A percentile compares a stretch with the other conserved stretches of the same genome.
phyloP scores from a whole-genome alignment of 2,888 invertebrate genomes.

The Andrena hattorfiana region DNA sequence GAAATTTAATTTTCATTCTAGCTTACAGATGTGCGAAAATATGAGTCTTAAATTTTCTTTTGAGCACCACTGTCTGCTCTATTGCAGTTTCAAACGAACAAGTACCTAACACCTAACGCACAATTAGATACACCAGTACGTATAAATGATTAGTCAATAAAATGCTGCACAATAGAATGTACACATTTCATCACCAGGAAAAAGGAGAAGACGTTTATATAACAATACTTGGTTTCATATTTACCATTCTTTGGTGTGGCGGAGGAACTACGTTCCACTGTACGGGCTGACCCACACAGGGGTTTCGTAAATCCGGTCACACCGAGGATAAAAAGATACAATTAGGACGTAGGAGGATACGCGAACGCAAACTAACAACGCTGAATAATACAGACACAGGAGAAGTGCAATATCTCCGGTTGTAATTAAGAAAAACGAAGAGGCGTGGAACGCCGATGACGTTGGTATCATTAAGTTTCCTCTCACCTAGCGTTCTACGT shows the following conservation, averaged over 20 bases:
- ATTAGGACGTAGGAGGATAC: conserved; percentile 28
- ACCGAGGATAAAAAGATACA: not conserved
- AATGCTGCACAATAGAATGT: no score
- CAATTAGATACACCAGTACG: no score
- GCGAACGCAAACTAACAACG: not conserved
- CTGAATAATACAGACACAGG: conserved; percentile 21
- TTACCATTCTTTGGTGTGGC: not conserved
- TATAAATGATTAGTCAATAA: no score
- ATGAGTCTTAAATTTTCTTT: no score
- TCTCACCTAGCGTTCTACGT: conserved; percentile 50
- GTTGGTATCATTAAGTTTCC: conserved; percentile 57
- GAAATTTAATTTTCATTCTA: no score
- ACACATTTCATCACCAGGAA: no score
- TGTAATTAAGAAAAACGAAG: conserved; percentile 54
- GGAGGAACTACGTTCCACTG: conserved; percentile 1
- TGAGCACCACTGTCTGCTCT: no score
- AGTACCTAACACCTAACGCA: no score
- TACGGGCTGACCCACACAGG: not conserved
- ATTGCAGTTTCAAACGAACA: no score
- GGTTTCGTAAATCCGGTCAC: not conserved
- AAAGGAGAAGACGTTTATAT: no score
- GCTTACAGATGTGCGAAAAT: no score
- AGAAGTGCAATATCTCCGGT: conserved; percentile 37
- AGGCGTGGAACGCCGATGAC: conserved; percentile 58
- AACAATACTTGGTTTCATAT: no score